phyloP scores from a whole-genome alignment of 1,140 invertebrate genomes.

The Diorhabda carinulata region DNA sequence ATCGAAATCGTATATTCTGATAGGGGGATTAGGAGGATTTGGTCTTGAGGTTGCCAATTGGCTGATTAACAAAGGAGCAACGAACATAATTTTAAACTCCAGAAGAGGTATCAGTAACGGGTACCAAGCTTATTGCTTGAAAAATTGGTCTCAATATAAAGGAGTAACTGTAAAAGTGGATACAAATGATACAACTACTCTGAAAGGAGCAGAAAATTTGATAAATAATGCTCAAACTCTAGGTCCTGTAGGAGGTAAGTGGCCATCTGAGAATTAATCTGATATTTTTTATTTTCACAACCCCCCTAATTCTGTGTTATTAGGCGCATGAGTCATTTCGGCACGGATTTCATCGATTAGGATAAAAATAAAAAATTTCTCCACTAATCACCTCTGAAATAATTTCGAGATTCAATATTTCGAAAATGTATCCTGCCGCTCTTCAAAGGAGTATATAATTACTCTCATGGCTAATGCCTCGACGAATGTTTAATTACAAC shows the following conservation, averaged over 20 bases:
- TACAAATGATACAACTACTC: slow-evolving; percentile 60
- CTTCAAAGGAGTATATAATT: no score
- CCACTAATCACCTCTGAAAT: no score
- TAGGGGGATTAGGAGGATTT: slow-evolving; percentile 89
- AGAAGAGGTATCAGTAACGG: slow-evolving; percentile 80
- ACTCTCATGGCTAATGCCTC: no score
- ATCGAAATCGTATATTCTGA: slow-evolving; percentile 80
- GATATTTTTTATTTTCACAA: no score
- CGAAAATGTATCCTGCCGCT: no score
- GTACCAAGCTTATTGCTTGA: slow-evolving; percentile 77
- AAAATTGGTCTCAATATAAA: slow-evolving; percentile 61
- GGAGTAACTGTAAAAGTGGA: slow-evolving; percentile 72
- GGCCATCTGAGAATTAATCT: not conserved
- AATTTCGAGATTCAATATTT: no score
- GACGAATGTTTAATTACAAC: no score
- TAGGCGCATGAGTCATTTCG: no score
- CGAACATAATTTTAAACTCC: slow-evolving; percentile 81
- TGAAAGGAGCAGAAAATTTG: slow-evolving; percentile 66
- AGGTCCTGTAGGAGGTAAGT: slow-evolving; percentile 74
- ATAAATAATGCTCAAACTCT: slow-evolving; percentile 64
- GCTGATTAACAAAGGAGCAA: slow-evolving; percentile 80
- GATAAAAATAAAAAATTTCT: no score
- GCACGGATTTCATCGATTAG: no score
- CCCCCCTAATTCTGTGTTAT: no score
- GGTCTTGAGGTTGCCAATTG: slow-evolving; percentile 91